A percentile compares a stretch with the other conserved stretches of the same genome.
Evolutionary conservation across 2,888 invertebrate genomes (phyloP).

Genomic region (Euclidia mi): DNA sequence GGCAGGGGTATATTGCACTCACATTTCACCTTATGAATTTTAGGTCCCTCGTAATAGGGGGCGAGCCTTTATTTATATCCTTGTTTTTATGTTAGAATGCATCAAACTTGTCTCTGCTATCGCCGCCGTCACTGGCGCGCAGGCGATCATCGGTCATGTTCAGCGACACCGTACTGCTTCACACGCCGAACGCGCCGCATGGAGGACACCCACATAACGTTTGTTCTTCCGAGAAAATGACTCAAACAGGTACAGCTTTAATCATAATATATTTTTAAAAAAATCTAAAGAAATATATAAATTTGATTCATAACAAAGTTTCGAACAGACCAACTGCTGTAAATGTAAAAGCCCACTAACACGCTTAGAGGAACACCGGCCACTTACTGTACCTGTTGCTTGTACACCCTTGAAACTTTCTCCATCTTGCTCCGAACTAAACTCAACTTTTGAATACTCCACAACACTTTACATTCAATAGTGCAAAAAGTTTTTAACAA

Average conservation of each 20-base stretch:
- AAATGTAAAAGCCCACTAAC: slow-evolving; percentile 31
- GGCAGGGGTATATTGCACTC: too few species aligned
- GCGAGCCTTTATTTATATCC: too few species aligned
- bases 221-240: slow-evolving; percentile 97
- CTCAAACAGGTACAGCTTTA: slow-evolving; percentile 95
- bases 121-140: slow-evolving; percentile 93
- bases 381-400: slow-evolving; percentile 59
- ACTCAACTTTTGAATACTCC: slow-evolving; percentile 41
- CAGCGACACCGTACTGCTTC: slow-evolving; percentile 95
- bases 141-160: slow-evolving; percentile 97
- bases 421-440: slow-evolving; percentile 40
- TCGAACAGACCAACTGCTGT: too few species aligned
- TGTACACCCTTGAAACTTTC: slow-evolving; percentile 53
- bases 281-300: too few species aligned
- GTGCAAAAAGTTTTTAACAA: slow-evolving; percentile 51
- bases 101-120: slow-evolving; percentile 92
- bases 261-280: too few species aligned
- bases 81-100: slow-evolving; percentile 86
- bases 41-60: too few species aligned
- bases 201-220: slow-evolving; percentile 86
- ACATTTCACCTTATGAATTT: too few species aligned
- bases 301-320: too few species aligned
- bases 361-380: slow-evolving; percentile 39
- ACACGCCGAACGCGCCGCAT: slow-evolving; percentile 82
- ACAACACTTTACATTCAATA: slow-evolving; percentile 47